phyloP scores from a whole-genome alignment of 2,797 vertebrate genomes.

The Brachyalestes nurse region DNA sequence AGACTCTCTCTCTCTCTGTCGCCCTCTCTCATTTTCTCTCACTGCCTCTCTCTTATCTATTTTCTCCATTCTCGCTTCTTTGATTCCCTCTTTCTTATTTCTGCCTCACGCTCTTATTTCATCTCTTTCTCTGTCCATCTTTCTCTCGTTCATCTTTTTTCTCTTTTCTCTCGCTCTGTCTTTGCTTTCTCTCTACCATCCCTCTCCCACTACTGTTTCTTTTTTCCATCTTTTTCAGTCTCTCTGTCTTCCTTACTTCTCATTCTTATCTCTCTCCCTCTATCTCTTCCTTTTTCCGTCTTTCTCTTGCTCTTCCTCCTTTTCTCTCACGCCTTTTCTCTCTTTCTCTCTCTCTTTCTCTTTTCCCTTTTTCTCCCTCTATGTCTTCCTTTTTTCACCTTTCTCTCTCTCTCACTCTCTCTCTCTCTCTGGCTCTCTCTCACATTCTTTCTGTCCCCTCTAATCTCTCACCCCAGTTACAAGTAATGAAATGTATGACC shows the following conservation, averaged over 20 bases:
- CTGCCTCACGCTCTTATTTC: no score
- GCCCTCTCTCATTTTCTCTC: constrained; percentile 21
- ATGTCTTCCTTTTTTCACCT: neutral
- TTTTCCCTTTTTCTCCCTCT: constrained; percentile 41
- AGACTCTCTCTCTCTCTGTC: no score
- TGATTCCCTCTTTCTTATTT: neutral
- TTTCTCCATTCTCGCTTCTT: constrained; percentile 27
- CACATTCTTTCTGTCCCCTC: constrained; percentile 9
- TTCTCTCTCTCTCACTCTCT: neutral
- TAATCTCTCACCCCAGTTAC: constrained; percentile 30
- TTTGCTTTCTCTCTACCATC: neutral
- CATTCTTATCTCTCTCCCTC: constrained; percentile 21
- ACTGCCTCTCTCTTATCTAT: neutral
- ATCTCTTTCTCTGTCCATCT: neutral
- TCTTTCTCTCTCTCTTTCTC: neutral
- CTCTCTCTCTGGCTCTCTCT: constrained; percentile 12
- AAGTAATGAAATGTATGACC: constrained; percentile 40
- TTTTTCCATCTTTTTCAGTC: constrained; percentile 19
- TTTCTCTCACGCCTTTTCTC: neutral
- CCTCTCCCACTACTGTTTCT: neutral
- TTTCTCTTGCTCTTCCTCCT: constrained; percentile 11
- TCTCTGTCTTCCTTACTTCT: neutral
- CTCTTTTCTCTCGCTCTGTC: neutral
- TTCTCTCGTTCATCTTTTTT: constrained; percentile 33
- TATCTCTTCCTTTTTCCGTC: neutral